A percentile compares a stretch with the other conserved stretches of the same genome.
These are phyloP conservation scores for Thripadectes ignobilis DNA, from an alignment of 2,797 vertebrate genomes.

Conservation along the genomic window DNA sequence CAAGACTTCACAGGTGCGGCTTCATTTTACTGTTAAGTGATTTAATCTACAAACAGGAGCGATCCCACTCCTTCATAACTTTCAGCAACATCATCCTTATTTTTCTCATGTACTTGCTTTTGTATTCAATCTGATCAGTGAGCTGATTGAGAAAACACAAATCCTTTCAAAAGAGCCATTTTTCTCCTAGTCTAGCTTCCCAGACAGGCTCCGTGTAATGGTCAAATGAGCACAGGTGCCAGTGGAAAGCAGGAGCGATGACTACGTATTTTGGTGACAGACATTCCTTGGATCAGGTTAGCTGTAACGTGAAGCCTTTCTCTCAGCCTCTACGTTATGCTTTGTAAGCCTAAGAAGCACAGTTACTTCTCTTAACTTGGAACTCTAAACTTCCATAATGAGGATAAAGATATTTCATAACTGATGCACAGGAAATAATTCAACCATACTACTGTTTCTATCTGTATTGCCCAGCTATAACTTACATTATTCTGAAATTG, in stretches of 20 bases:
- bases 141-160: background rate
- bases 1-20: background rate
- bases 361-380: background rate
- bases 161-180: background rate
- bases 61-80: background rate
- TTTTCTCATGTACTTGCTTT: background rate
- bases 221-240: background rate
- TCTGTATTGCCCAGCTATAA: background rate
- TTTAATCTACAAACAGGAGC: background rate
- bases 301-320: background rate
- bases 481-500: background rate
- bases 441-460: background rate
- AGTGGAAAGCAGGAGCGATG: background rate
- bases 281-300: background rate
- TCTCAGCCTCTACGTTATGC: background rate
- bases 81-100: background rate
- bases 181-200: background rate
- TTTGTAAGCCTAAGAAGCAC: background rate
- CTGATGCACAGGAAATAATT: background rate
- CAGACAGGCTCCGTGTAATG: background rate
- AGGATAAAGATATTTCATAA: background rate
- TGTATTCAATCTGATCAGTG: background rate
- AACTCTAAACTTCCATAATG: background rate
- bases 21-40: background rate
- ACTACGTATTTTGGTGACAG: background rate